Evolutionary conservation across 2,797 vertebrate species (phyloP).

Genomic region (Antrozous pallidus): DNA sequence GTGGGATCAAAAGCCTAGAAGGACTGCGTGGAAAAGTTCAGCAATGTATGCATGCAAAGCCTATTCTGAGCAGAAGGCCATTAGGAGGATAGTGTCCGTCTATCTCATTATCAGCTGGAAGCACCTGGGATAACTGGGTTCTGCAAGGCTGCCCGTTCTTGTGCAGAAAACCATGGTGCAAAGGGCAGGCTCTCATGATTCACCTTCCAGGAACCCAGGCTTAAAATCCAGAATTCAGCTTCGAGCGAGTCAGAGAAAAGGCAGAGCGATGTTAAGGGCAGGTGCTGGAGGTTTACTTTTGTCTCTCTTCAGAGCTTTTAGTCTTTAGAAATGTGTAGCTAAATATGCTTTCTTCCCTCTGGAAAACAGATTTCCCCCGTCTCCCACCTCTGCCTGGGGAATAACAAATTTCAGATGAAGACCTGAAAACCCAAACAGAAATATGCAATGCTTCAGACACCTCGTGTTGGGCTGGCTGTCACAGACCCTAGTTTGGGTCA

Average conservation of each 20-base stretch:
- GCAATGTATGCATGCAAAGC: neutral
- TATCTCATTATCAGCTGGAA: neutral
- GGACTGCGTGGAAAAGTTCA: conserved; percentile 58
- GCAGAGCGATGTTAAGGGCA: neutral
- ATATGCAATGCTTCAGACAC: conserved; percentile 48
- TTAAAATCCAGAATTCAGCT: neutral
- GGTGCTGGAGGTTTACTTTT: neutral
- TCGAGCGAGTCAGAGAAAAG: neutral
- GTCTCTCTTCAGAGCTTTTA: neutral
- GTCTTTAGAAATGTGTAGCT: conserved; percentile 26
- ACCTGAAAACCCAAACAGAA: conserved; percentile 41
- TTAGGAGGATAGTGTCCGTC: neutral
- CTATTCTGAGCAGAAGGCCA: neutral
- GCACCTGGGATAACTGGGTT: neutral
- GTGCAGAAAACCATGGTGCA: neutral
- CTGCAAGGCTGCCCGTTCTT: neutral
- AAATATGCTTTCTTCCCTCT: conserved; percentile 3
- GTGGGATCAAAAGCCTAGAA: conserved; percentile 61
- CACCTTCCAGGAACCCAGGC: neutral
- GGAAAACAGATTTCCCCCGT: conserved; percentile 14
- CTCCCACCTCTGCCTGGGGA: neutral
- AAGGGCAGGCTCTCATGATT: neutral
- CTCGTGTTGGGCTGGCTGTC: conserved; percentile 17
- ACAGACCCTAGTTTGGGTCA: conserved; percentile 49
- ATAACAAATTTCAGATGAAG: conserved; percentile 53